Evolutionary conservation across 2,113 vertebrate genomes (phyloP).

Genomic region (Larimichthys polyactis): DNA sequence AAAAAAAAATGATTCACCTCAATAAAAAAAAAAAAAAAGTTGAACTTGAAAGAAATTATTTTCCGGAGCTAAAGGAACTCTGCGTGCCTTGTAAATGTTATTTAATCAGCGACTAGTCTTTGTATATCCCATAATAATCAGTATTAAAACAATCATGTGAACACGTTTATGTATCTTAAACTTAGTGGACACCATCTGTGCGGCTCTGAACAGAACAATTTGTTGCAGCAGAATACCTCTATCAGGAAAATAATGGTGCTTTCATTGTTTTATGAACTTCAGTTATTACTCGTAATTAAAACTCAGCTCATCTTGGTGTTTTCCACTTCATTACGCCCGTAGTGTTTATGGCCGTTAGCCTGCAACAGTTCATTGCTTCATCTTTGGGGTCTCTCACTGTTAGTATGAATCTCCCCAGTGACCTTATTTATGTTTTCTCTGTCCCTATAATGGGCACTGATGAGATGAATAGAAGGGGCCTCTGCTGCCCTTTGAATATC

Average conservation of each 20-base stretch:
- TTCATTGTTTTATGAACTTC: slow-evolving; percentile 30
- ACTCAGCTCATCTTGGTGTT: slow-evolving; percentile 9
- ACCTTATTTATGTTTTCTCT: slow-evolving; percentile 6
- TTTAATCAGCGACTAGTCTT: too few species aligned
- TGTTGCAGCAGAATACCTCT: neutral
- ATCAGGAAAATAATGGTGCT: neutral
- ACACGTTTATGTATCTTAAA: too few species aligned
- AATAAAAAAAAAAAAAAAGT: neutral
- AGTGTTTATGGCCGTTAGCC: slow-evolving; percentile 1
- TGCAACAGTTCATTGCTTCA: slow-evolving; percentile 14
- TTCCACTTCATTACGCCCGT: slow-evolving; percentile 28
- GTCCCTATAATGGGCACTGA: slow-evolving; percentile 1
- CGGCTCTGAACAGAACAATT: neutral
- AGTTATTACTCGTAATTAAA: slow-evolving; percentile 36
- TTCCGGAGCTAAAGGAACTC: too few species aligned
- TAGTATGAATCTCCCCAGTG: slow-evolving; percentile 5
- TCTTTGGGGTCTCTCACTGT: slow-evolving; percentile 7
- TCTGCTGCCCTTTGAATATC: slow-evolving; percentile 7
- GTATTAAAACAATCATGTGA: too few species aligned
- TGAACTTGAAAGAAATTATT: too few species aligned
- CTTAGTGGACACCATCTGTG: neutral
- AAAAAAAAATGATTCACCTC: neutral
- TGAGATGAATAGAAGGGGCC: slow-evolving; percentile 1
- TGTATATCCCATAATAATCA: too few species aligned
- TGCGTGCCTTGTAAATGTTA: too few species aligned